A percentile compares a stretch with the other conserved stretches of the same genome.
These are phyloP conservation scores for Pterostichus madidus DNA, from an alignment of 2,888 invertebrate species.

Conservation along the genomic window DNA sequence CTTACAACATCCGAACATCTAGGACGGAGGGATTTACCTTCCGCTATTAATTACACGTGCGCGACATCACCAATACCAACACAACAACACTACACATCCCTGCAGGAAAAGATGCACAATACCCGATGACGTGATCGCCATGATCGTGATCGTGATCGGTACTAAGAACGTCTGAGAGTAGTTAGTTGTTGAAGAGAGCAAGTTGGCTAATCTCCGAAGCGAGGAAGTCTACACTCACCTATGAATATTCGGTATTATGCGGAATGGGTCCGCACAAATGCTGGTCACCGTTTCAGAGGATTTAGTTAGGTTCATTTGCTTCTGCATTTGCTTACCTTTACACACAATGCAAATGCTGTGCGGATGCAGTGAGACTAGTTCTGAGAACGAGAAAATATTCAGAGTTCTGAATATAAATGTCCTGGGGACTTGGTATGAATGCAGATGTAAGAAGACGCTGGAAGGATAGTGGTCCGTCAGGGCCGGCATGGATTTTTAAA, in stretches of 20 bases:
- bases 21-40: slow-evolving; percentile 13
- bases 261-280: too few relatives aligned
- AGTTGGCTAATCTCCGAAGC: too few relatives aligned
- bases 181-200: too few relatives aligned
- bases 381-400: neutral
- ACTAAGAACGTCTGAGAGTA: too few relatives aligned
- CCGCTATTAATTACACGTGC: slow-evolving; percentile 39
- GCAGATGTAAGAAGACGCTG: neutral
- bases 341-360: slow-evolving; percentile 17
- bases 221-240: too few relatives aligned
- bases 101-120: too few relatives aligned
- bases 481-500: neutral
- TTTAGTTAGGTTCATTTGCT: neutral
- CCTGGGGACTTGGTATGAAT: neutral
- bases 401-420: slow-evolving; percentile 44
- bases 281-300: neutral
- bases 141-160: too few relatives aligned
- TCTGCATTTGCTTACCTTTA: neutral
- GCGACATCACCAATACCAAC: neutral
- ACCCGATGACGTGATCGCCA: too few relatives aligned
- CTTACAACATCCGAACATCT: slow-evolving; percentile 19
- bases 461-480: too few relatives aligned
- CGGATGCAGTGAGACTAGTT: neutral
- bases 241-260: too few relatives aligned
- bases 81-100: neutral